Conservation (phyloP, 2,797 vertebrate genomes). For the Odontamblyopus rebecca region DNA sequence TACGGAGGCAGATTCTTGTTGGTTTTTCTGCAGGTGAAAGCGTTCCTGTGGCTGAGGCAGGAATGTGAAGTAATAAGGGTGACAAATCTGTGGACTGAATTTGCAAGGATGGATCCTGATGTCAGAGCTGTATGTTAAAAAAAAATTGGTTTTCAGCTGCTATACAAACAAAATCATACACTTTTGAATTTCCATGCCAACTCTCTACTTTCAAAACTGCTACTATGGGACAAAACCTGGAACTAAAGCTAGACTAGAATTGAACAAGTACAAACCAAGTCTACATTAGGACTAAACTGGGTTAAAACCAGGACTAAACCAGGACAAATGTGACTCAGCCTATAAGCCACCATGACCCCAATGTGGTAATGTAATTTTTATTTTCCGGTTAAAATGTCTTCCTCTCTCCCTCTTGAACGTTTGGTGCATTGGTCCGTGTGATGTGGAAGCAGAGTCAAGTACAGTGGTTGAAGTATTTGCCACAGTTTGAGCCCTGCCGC, state of each 20-base stretch:
- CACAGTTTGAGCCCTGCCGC: slow-evolving; percentile 39
- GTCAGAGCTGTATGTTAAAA: slow-evolving; percentile 10
- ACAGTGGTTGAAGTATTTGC: slow-evolving; percentile 43
- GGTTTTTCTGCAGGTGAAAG: slow-evolving; percentile 49
- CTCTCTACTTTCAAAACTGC: neutral
- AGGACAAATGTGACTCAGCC: too few relatives aligned
- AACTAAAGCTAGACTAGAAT: neutral
- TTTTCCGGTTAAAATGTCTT: too few relatives aligned
- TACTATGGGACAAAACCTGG: neutral
- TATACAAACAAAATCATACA: neutral
- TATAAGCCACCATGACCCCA: neutral
- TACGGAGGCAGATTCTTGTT: slow-evolving; percentile 21
- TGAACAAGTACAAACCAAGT: too few relatives aligned
- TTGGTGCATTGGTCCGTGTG: neutral
- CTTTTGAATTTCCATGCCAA: neutral
- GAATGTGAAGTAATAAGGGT: slow-evolving; percentile 41
- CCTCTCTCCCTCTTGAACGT: neutral
- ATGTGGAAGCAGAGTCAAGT: slow-evolving; percentile 14
- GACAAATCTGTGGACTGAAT: slow-evolving; percentile 14
- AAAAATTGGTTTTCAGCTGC: neutral
- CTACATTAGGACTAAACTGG: too few relatives aligned
- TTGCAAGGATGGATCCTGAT: slow-evolving; percentile 28
- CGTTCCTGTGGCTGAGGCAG: slow-evolving; percentile 57
- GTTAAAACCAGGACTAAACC: too few relatives aligned
- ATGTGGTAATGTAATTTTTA: neutral